phyloP scores from a whole-genome alignment of 2,888 invertebrate genomes.

The Eulithis prunata region DNA sequence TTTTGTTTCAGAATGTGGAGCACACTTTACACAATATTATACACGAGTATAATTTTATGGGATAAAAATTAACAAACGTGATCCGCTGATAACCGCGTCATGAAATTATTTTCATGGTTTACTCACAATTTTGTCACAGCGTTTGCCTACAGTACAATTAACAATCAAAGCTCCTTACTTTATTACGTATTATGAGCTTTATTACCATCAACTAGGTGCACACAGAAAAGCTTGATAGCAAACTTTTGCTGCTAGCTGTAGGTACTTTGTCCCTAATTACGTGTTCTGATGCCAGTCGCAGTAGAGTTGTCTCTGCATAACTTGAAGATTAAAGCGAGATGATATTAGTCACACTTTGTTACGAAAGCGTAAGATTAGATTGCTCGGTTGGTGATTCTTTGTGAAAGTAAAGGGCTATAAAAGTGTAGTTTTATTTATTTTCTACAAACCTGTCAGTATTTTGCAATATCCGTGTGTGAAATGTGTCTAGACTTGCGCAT shows the following conservation, averaged over 20 bases:
- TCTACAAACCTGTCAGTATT: neutral
- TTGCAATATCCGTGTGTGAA: too few relatives aligned
- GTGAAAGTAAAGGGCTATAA: conserved; percentile 20
- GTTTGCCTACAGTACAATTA: conserved; percentile 54
- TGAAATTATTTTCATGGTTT: conserved; percentile 70
- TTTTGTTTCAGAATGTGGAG: too few relatives aligned
- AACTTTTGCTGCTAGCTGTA: conserved; percentile 38
- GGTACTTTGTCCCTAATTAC: conserved; percentile 69
- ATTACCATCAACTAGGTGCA: conserved; percentile 6
- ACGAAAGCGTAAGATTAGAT: conserved; percentile 38
- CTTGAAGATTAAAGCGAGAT: conserved; percentile 46
- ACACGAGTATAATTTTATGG: conserved; percentile 15
- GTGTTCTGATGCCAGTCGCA: conserved; percentile 56
- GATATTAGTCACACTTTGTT: conserved; percentile 45
- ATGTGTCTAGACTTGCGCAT: too few relatives aligned
- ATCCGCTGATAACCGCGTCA: conserved; percentile 65
- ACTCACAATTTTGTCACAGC: conserved; percentile 75
- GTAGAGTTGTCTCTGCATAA: conserved; percentile 50
- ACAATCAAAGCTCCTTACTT: conserved; percentile 3
- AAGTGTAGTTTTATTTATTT: neutral
- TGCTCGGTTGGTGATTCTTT: conserved; percentile 21
- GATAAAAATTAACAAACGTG: conserved; percentile 50
- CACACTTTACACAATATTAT: too few relatives aligned
- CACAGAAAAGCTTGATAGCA: neutral
- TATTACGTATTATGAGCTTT: neutral